A percentile compares a stretch with the other conserved stretches of the same genome.
phyloP scores from a whole-genome alignment of 1,140 invertebrate species.

The Apocrypta bakeri region DNA sequence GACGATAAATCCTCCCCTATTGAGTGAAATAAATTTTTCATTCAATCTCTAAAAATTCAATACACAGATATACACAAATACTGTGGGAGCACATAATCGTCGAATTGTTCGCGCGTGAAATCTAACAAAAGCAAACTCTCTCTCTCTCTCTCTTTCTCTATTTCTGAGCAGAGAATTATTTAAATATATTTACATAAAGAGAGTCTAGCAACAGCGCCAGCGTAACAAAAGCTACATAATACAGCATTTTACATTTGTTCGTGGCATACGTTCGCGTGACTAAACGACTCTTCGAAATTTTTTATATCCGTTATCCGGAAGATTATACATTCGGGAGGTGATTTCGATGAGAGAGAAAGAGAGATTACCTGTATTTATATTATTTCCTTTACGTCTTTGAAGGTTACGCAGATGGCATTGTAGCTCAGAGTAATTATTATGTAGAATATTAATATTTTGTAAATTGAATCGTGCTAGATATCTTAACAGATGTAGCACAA shows the following conservation, averaged over 20 bases:
- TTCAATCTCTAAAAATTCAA: not conserved
- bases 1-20: too few species aligned
- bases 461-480: too few species aligned
- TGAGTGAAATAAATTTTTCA: too few species aligned
- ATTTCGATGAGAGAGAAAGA: not conserved
- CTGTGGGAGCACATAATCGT: not conserved
- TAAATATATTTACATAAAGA: slow-evolving; percentile 7
- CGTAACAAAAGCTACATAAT: slow-evolving; percentile 10
- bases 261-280: not conserved
- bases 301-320: not conserved
- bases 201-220: not conserved
- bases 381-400: too few species aligned
- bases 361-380: too few species aligned
- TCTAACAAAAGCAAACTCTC: not conserved
- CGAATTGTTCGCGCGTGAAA: not conserved
- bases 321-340: not conserved
- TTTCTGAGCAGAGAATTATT: not conserved
- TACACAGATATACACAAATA: not conserved
- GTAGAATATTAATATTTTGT: too few species aligned
- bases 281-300: not conserved
- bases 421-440: too few species aligned
- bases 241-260: not conserved
- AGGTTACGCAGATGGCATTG: too few species aligned
- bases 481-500: too few species aligned
- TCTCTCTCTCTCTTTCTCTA: too few species aligned